phyloP scores from a whole-genome alignment of 2,113 vertebrate genomes.

The Cyprinodon brontotheroides region DNA sequence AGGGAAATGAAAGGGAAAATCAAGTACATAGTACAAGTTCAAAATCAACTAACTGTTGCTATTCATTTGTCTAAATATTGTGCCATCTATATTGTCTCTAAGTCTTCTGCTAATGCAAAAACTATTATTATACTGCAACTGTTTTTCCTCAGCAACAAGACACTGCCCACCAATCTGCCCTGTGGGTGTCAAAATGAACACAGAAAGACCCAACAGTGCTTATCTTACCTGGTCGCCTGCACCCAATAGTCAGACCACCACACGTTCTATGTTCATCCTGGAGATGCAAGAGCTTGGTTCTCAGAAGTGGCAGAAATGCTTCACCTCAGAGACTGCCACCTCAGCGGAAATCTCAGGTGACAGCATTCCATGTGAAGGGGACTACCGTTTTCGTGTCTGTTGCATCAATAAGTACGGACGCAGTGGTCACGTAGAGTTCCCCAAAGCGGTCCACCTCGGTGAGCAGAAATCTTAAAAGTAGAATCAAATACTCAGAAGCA shows the following conservation, averaged over 20 bases:
- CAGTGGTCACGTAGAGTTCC: conserved; percentile 88
- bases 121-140: too few species aligned
- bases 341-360: conserved; percentile 82
- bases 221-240: conserved; percentile 86
- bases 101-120: not conserved
- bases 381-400: conserved; percentile 89
- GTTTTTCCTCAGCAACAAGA: conserved; percentile 77
- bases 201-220: conserved; percentile 79
- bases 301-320: conserved; percentile 89
- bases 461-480: not conserved
- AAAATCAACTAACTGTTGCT: not conserved
- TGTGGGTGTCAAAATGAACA: conserved; percentile 79
- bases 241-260: conserved; percentile 72
- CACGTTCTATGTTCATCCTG: conserved; percentile 84
- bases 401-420: conserved; percentile 87
- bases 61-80: not conserved
- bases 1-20: not conserved
- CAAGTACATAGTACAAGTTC: not conserved
- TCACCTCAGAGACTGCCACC: conserved; percentile 82
- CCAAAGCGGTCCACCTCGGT: conserved; percentile 87
- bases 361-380: conserved; percentile 81
- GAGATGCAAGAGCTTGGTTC: conserved; percentile 85
- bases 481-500: not conserved
- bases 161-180: conserved; percentile 85
- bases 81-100: too few species aligned